These are phyloP conservation scores for Eueremaeus valkanovi DNA, from an alignment of 2,888 invertebrate species.

Conservation along the genomic window DNA sequence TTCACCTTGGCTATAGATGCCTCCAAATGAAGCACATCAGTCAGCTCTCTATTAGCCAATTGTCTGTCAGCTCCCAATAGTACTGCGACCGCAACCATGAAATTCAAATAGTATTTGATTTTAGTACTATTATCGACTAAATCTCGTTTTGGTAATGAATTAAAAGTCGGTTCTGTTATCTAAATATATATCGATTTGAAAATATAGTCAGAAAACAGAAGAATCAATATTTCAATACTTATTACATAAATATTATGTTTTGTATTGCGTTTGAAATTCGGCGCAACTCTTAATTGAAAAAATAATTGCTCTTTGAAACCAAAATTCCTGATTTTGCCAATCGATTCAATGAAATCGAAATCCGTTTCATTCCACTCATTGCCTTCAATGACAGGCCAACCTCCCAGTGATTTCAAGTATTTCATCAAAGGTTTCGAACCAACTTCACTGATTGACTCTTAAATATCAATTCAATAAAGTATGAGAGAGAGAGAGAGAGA, in stretches of 20 bases:
- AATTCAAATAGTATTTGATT: not conserved
- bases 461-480: too few relatives aligned
- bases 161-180: not conserved
- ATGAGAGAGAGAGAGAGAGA: too few relatives aligned
- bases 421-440: not conserved
- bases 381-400: conserved; percentile 22
- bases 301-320: not conserved
- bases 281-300: conserved; percentile 2
- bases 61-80: not conserved
- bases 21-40: not conserved
- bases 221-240: not conserved
- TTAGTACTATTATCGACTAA: not conserved
- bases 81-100: not conserved
- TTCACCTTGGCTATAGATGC: not conserved
- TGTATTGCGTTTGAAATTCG: not conserved
- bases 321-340: not conserved
- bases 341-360: not conserved
- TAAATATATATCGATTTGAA: too few relatives aligned
- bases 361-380: conserved; percentile 4
- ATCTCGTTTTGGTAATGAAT: not conserved
- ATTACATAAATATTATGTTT: conserved; percentile 11
- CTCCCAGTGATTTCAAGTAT: not conserved
- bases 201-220: too few relatives aligned
- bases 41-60: not conserved
- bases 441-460: too few relatives aligned